Conservation (phyloP, 2,113 vertebrate species). For the Coregonus clupeaformis region DNA sequence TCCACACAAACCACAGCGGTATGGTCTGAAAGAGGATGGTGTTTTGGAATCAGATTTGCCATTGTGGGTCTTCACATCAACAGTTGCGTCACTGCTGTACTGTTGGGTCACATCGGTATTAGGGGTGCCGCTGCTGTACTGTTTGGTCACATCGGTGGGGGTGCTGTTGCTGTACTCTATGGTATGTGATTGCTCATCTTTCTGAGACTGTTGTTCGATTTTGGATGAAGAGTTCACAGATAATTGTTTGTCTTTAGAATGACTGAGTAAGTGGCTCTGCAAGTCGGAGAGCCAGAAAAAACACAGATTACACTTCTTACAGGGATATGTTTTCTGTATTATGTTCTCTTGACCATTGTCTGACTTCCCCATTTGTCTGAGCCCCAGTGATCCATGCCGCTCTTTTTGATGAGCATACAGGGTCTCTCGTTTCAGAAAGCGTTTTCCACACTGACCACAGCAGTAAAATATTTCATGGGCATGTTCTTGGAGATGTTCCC, state of each 20-base stretch:
- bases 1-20: conserved; percentile 75
- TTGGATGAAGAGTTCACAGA: conserved; percentile 38
- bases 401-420: conserved; percentile 73
- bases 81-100: conserved; percentile 3
- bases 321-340: conserved; percentile 66
- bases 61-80: conserved; percentile 44
- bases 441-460: conserved; percentile 74
- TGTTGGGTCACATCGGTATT: too few relatives aligned
- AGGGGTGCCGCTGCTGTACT: too few relatives aligned
- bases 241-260: conserved; percentile 64
- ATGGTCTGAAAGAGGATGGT: conserved; percentile 53
- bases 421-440: conserved; percentile 72
- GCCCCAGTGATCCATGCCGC: conserved; percentile 44
- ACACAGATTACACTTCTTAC: conserved; percentile 71
- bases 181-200: conserved; percentile 32
- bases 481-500: conserved; percentile 71
- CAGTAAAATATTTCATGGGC: conserved; percentile 69
- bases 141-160: too few relatives aligned
- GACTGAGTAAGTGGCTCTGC: conserved; percentile 71
- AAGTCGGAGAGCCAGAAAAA: conserved; percentile 81
- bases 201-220: conserved; percentile 29
- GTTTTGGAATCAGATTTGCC: conserved; percentile 29
- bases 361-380: conserved; percentile 32
- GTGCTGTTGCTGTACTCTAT: conserved; percentile 51
- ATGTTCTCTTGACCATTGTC: conserved; percentile 60